A percentile compares a stretch with the other conserved stretches of the same genome.
These are phyloP conservation scores for Vanessa tameamea DNA, from an alignment of 1,140 invertebrate species.

Conservation along the genomic window DNA sequence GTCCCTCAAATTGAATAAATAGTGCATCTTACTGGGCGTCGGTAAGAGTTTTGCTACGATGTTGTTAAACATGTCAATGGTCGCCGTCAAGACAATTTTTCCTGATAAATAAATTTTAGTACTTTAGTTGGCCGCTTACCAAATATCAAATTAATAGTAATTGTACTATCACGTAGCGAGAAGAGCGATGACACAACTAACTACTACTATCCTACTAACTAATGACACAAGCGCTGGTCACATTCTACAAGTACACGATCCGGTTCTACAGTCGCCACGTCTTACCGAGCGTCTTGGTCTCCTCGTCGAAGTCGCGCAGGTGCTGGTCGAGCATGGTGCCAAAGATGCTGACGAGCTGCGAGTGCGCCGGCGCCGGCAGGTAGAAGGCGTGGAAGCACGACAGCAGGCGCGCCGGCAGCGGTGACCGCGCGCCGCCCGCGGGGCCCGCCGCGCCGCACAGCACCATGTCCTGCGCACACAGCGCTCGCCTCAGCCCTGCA, in stretches of 20 bases:
- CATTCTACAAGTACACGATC: no score
- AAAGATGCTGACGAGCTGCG: conserved; percentile 90
- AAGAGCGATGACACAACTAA: no score
- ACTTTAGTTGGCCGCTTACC: no score
- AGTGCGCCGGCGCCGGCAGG: conserved; percentile 89
- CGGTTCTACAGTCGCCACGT: neutral
- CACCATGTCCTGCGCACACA: conserved; percentile 88
- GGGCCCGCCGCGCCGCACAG: conserved; percentile 90
- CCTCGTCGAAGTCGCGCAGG: conserved; percentile 87
- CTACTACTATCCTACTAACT: neutral
- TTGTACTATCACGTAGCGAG: no score
- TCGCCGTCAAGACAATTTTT: conserved; percentile 80
- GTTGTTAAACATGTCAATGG: conserved; percentile 88
- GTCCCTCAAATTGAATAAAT: conserved; percentile 92
- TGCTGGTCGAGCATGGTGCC: conserved; percentile 91
- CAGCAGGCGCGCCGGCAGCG: conserved; percentile 87
- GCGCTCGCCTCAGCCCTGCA: no score
- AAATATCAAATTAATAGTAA: no score
- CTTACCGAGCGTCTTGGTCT: conserved; percentile 86
- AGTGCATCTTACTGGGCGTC: conserved; percentile 93
- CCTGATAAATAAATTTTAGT: conserved; percentile 45
- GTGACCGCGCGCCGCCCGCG: conserved; percentile 89
- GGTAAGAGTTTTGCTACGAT: conserved; percentile 88
- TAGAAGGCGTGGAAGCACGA: conserved; percentile 91
- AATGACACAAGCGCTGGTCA: no score